Evolutionary conservation across 2,888 invertebrate species (phyloP), one percentile per base, ranked within the genome.

Genomic region (Dryadula phaetusa): DNA sequence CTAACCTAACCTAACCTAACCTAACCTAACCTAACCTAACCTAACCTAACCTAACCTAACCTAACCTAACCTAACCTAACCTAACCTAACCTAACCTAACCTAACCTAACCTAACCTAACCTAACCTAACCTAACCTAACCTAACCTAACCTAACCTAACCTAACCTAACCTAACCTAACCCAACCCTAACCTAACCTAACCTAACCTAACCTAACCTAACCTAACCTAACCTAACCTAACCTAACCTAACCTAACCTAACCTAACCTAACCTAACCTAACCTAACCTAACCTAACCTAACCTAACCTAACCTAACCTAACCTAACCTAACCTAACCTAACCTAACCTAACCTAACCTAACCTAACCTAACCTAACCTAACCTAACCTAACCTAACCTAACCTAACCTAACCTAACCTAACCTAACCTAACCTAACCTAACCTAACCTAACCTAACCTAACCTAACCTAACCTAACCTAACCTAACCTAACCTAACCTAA

Each of bases 371-470:
- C 72, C 74, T 70, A 70, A 74, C 72, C 71, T 71, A 71, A 74
- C 67, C 71, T 65, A 61, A 65, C 64, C 64, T 64, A 64, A 65
- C 64, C 56, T 62, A 68, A 68, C 66, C 67, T 62, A 66, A 70
- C 68, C 68, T 70, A 70, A 64, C 64, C 66, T 70, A 70, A 70
- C 70, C 66, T 66, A 66, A 74, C 73, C 75, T 73, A 75, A 72
- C 74, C 72, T 70, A 75, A 74, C 73, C 73, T 72, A 75, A 72
- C 72, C 73, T 72, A 75, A 66, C 73, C 71, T 72, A 73, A 75
- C 74, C 75, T 72, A 75, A 74, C 73, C 75, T 74, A 74, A 74
- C 75, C 75, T 74, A 75, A 73, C 75, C 74, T 74, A n/a, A 74
- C 74, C 74, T 73, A 72, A 72, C 72, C 72, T 72, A 71, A 73